These are phyloP conservation scores for Halictus quadricinctus DNA, from an alignment of 2,888 invertebrate genomes.

Conservation along the genomic window DNA sequence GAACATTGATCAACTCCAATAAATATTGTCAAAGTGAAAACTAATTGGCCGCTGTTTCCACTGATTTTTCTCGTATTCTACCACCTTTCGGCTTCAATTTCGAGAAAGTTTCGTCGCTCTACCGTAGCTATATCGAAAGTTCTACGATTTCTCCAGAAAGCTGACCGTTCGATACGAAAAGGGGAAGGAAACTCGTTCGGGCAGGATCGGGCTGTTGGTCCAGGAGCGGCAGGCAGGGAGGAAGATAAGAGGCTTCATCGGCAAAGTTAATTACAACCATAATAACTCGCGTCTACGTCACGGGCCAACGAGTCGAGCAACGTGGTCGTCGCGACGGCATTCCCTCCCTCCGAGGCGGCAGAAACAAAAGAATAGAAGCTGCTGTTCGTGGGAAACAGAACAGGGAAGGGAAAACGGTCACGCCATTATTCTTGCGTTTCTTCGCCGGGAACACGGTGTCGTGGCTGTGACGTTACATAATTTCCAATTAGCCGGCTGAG, in stretches of 20 bases:
- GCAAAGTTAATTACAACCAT: slow-evolving; percentile 35
- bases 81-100: neutral
- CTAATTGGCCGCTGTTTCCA: neutral
- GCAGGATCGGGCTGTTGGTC: neutral
- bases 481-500: slow-evolving; percentile 50
- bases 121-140: neutral
- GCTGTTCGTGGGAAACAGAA: slow-evolving; percentile 1
- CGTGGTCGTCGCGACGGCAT: neutral
- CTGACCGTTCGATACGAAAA: neutral
- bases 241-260: slow-evolving; percentile 24
- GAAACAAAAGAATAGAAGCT: slow-evolving; percentile 13
- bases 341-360: neutral
- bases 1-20: neutral
- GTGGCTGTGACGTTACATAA: slow-evolving; percentile 40
- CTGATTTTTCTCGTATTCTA: neutral
- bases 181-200: neutral
- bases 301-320: neutral
- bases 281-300: slow-evolving; percentile 21
- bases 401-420: neutral
- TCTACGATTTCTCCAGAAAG: neutral
- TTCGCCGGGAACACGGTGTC: slow-evolving; percentile 25
- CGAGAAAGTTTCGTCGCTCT: neutral
- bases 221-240: neutral
- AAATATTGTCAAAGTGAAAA: neutral
- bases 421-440: slow-evolving; percentile 26